Percentiles rank a stretch among this genome's conserved stretches.
Conservation (phyloP, 1,140 invertebrate species). For the Drosophila willistoni region DNA sequence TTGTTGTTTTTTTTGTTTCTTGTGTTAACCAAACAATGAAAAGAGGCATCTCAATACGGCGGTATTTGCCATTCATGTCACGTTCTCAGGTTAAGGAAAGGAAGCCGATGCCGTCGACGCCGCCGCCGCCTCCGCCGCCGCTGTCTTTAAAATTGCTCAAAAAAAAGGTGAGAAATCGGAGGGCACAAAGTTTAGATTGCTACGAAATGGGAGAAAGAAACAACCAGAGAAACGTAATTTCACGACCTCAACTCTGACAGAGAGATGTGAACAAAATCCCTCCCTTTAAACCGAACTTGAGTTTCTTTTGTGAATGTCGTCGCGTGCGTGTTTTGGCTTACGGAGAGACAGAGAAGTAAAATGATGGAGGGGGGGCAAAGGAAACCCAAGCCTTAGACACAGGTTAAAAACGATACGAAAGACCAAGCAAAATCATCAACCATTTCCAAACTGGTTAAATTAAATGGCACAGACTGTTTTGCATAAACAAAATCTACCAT, state of each 20-base stretch:
- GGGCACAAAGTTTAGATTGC: slow-evolving; percentile 39
- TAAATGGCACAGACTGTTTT: slow-evolving; percentile 45
- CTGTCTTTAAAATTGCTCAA: slow-evolving; percentile 31
- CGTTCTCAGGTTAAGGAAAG: slow-evolving; percentile 30
- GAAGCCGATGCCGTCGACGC: background rate
- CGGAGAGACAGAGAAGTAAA: background rate
- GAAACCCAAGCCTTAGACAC: background rate
- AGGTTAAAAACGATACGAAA: background rate
- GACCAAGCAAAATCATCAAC: slow-evolving; percentile 26
- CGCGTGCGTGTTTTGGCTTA: slow-evolving; percentile 22
- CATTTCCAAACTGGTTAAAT: slow-evolving; percentile 44
- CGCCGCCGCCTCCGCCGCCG: background rate
- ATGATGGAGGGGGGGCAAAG: background rate
- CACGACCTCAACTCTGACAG: slow-evolving; percentile 22
- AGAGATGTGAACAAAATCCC: slow-evolving; percentile 39
- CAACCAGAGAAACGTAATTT: slow-evolving; percentile 33
- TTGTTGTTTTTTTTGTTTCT: slow-evolving; percentile 11
- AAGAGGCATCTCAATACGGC: slow-evolving; percentile 36
- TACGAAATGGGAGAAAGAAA: slow-evolving; percentile 33
- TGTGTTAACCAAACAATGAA: slow-evolving; percentile 43
- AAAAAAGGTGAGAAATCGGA: slow-evolving; percentile 53
- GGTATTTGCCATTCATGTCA: slow-evolving; percentile 55
- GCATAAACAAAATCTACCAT: slow-evolving; percentile 47
- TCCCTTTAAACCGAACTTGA: slow-evolving; percentile 4
- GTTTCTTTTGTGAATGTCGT: slow-evolving; percentile 35